These are phyloP conservation scores for Torymus texanus DNA, from an alignment of 2,888 invertebrate genomes.

Conservation along the genomic window DNA sequence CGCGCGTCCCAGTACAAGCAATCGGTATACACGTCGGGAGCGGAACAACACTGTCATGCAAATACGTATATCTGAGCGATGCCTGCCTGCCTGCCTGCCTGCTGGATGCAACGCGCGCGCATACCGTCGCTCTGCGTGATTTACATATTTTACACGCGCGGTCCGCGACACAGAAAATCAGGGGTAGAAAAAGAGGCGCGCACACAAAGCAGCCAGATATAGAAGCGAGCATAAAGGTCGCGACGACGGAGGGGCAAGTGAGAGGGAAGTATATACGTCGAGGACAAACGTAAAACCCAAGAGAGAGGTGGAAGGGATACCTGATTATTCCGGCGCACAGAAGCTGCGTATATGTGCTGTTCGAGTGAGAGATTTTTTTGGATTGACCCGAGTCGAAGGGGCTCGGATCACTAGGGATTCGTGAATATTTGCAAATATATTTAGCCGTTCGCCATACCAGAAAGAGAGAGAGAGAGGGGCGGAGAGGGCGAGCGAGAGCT, in stretches of 20 bases:
- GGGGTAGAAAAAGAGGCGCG: constrained; percentile 39
- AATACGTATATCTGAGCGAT: constrained; percentile 59
- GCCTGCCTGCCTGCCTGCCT: constrained; percentile 42
- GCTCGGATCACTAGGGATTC: constrained; percentile 62
- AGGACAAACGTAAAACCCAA: constrained; percentile 48
- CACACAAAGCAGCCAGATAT: constrained; percentile 17
- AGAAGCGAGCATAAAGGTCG: constrained; percentile 31
- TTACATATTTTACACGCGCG: constrained; percentile 64
- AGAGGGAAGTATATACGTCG: constrained; percentile 52
- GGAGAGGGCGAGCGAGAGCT: constrained; percentile 47
- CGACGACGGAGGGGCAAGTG: background rate
- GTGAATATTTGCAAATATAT: constrained; percentile 73
- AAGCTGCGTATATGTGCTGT: constrained; percentile 55
- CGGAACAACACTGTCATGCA: constrained; percentile 67
- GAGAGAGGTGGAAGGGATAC: constrained; percentile 55
- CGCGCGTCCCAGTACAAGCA: constrained; percentile 17
- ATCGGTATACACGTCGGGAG: constrained; percentile 35
- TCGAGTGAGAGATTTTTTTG: constrained; percentile 41
- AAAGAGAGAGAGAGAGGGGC: constrained; percentile 31
- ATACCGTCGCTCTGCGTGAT: constrained; percentile 61
- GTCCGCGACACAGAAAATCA: constrained; percentile 48
- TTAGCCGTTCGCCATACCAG: constrained; percentile 63
- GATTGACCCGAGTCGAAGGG: constrained; percentile 48
- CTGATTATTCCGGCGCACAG: constrained; percentile 68
- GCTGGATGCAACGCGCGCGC: constrained; percentile 55